A percentile compares a stretch with the other conserved stretches of the same genome.
These are phyloP conservation scores for Drosophila pseudoobscura DNA, from an alignment of 1,140 invertebrate genomes.

Conservation along the genomic window DNA sequence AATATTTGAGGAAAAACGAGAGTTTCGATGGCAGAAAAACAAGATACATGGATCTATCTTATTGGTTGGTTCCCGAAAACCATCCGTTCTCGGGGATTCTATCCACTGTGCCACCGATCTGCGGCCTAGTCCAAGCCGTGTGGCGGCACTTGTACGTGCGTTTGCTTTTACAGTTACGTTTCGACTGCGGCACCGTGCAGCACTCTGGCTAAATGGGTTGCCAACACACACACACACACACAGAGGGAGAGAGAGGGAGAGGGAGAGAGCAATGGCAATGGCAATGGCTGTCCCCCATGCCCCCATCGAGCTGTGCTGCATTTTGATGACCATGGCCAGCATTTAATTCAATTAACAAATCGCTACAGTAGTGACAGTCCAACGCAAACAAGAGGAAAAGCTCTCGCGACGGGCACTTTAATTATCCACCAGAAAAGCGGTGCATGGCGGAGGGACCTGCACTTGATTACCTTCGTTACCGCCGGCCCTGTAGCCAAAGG, in stretches of 20 bases:
- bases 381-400: slow-evolving; percentile 29
- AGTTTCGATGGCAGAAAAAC: not conserved
- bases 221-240: slow-evolving; percentile 11
- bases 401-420: slow-evolving; percentile 44
- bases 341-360: slow-evolving; percentile 82
- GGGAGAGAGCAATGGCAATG: too few relatives aligned
- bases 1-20: too few relatives aligned
- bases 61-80: not conserved
- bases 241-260: slow-evolving; percentile 8
- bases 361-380: slow-evolving; percentile 52
- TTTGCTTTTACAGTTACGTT: slow-evolving; percentile 74
- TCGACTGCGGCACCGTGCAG: slow-evolving; percentile 31
- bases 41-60: too few relatives aligned
- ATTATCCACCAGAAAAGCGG: slow-evolving; percentile 41
- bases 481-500: slow-evolving; percentile 9
- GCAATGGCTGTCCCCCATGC: slow-evolving; percentile 5
- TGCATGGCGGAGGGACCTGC: not conserved
- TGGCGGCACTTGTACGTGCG: slow-evolving; percentile 58
- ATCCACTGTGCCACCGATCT: slow-evolving; percentile 39
- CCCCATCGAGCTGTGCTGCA: slow-evolving; percentile 47
- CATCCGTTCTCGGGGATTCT: slow-evolving; percentile 14
- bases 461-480: slow-evolving; percentile 52
- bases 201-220: slow-evolving; percentile 68
- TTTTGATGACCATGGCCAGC: slow-evolving; percentile 71
- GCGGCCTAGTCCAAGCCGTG: slow-evolving; percentile 32